Evolutionary conservation across 30 jellyfish, hydroid and myxozoan genomes (phyloP).

Genomic region (Euphysa ruthae): DNA sequence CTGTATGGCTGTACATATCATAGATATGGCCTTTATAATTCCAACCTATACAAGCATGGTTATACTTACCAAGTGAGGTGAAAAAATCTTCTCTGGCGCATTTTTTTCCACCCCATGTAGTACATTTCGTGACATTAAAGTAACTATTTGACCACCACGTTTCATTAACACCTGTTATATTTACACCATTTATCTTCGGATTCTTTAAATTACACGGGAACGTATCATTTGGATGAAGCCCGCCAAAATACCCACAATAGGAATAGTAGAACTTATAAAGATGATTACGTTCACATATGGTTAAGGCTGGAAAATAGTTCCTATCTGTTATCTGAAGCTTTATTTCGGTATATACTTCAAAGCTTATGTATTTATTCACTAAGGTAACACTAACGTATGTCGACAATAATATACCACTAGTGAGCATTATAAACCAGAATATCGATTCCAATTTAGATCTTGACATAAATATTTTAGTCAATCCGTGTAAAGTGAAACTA

Average conservation of each 20-base stretch:
- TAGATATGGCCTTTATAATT: slow-evolving; percentile 19
- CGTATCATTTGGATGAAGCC: not conserved
- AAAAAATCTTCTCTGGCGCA: slow-evolving; percentile 3
- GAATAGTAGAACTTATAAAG: not conserved
- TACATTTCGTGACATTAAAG: slow-evolving; percentile 14
- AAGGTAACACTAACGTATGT: not conserved
- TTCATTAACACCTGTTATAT: not conserved
- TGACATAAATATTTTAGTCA: slow-evolving; percentile 7
- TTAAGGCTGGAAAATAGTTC: slow-evolving; percentile 22
- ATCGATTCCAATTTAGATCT: slow-evolving; percentile 9
- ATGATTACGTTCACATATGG: slow-evolving; percentile 8
- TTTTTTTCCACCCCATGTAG: slow-evolving; percentile 21
- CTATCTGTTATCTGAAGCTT: not conserved
- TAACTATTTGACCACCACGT: slow-evolving; percentile 3
- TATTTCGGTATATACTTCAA: slow-evolving; percentile 22
- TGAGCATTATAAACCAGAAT: slow-evolving; percentile 16
- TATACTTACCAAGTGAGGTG: not conserved
- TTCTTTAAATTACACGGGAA: not conserved
- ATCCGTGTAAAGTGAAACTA: slow-evolving; percentile 25
- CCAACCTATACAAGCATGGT: slow-evolving; percentile 22
- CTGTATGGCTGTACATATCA: slow-evolving; percentile 22
- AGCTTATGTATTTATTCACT: not conserved
- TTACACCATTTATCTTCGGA: not conserved
- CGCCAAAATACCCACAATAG: not conserved
- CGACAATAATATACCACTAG: not conserved